Base-by-base conservation (phyloP, 2,797 vertebrate species). In the Allobates femoralis region DNA sequence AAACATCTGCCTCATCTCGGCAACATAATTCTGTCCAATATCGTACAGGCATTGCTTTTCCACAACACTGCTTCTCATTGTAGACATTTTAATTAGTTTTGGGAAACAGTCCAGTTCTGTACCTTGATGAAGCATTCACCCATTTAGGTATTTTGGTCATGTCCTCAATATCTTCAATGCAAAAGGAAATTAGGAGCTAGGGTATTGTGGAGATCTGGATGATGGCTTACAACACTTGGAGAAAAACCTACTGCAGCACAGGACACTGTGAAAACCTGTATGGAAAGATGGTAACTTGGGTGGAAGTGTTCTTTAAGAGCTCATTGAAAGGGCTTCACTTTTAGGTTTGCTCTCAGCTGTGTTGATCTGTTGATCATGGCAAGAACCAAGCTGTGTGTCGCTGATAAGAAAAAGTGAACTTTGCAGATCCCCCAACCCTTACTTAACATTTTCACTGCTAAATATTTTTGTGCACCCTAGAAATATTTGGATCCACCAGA, bases 331-430 rank as follows among this genome's bases (percentile, higher is more conserved):
- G 66, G 69, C 30, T 81, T 80, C 84, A 32, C 18, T 11, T 21
- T 51, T 34, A 5, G 12, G 19, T n/a, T 53, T 64, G 41, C 41
- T n/a, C n/a, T n/a, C n/a, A n/a, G n/a, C n/a, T n/a, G n/a, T n/a
- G n/a, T n/a, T n/a, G n/a, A n/a, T n/a, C n/a, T 74, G 64, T 30
- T 30, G 46, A 60, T 46, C 30, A 4, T 26, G 69, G 41, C 11
- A 46, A 76, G 37, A 14, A 26, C 11, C 30, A 50, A 58, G 53
- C 86, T 87, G 86, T 74, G 30, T 23, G 55, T 34, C 18, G 51
- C 66, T 74, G 86, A 87, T 87, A 84, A 87, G 81, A 28, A 19
- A 14, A 23, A n/a, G 19, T 21, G 46, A 4, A 28, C 7, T 60
- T 79, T 18, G 34, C 23, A n/a, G 64, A 81, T 64, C 34, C 37